phyloP scores from a whole-genome alignment of 2,888 invertebrate genomes.

The Chorisops tibialis region DNA sequence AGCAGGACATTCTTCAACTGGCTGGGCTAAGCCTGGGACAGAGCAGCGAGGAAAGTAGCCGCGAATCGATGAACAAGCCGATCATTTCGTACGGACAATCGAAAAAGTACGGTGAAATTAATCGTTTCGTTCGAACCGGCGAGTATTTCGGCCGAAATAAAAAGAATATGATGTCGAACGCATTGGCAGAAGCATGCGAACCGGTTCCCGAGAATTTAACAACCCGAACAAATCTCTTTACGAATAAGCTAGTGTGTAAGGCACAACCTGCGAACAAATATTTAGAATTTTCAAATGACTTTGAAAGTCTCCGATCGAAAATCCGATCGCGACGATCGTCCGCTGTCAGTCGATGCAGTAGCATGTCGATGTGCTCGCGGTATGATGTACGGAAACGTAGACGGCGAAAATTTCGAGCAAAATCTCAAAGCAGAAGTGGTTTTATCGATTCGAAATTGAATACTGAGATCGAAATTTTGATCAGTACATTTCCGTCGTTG shows the following conservation, averaged over 20 bases:
- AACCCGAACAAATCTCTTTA: neutral
- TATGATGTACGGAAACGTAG: slow-evolving; percentile 42
- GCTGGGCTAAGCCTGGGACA: slow-evolving; percentile 60
- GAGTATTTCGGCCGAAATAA: slow-evolving; percentile 46
- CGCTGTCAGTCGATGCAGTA: slow-evolving; percentile 50
- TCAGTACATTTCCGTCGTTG: slow-evolving; percentile 54
- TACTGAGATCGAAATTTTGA: slow-evolving; percentile 59
- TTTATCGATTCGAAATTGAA: slow-evolving; percentile 54
- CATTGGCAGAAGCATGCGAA: neutral
- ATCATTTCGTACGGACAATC: slow-evolving; percentile 47
- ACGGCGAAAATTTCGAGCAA: slow-evolving; percentile 43
- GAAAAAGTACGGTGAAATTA: slow-evolving; percentile 51
- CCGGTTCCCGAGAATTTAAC: neutral
- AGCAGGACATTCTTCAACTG: slow-evolving; percentile 59
- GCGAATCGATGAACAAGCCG: slow-evolving; percentile 44
- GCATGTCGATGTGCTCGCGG: slow-evolving; percentile 47
- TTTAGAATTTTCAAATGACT: slow-evolving; percentile 35
- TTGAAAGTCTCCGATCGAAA: slow-evolving; percentile 38
- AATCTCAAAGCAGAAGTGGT: slow-evolving; percentile 34
- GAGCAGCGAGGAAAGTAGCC: slow-evolving; percentile 53
- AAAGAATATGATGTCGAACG: neutral
- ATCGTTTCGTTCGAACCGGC: slow-evolving; percentile 53
- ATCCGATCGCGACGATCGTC: slow-evolving; percentile 50
- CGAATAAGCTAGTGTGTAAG: neutral
- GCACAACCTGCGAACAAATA: neutral